Evolutionary conservation across 2,888 invertebrate species (phyloP).

Genomic region (Dermolepida albohirtum): DNA sequence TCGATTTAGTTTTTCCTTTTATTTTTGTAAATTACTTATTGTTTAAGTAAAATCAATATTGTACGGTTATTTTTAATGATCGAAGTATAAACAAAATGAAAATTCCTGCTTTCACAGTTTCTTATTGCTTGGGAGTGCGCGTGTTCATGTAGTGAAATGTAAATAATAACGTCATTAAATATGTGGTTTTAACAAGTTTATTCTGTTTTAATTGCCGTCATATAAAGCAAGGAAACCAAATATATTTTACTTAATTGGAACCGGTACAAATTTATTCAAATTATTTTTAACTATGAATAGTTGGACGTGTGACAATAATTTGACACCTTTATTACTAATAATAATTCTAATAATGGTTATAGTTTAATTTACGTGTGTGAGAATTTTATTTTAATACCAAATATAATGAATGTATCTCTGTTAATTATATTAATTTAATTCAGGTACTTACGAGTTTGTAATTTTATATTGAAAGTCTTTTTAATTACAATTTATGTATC

Average conservation of each 20-base stretch:
- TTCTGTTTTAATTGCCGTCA: conserved; percentile 24
- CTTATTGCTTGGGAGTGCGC: no score
- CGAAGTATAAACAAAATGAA: no score
- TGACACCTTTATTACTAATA: conserved; percentile 13
- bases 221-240: conserved; percentile 25
- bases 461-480: no score
- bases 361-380: neutral
- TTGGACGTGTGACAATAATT: conserved; percentile 23
- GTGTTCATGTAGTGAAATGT: no score
- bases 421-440: conserved; percentile 5
- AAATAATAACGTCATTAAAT: no score
- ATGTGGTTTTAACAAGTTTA: conserved; percentile 17
- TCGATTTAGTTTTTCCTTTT: no score
- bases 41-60: no score
- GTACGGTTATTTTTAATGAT: no score
- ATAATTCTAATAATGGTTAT: conserved; percentile 16
- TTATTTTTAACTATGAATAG: conserved; percentile 21
- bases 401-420: neutral
- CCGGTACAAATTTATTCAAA: conserved; percentile 32
- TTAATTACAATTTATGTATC: neutral
- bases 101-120: no score
- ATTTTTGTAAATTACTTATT: no score
- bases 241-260: conserved; percentile 30
- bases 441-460: neutral
- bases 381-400: conserved; percentile 25